Evolutionary conservation across 2,797 vertebrate species (phyloP).

Genomic region (Sarcoramphus papa): DNA sequence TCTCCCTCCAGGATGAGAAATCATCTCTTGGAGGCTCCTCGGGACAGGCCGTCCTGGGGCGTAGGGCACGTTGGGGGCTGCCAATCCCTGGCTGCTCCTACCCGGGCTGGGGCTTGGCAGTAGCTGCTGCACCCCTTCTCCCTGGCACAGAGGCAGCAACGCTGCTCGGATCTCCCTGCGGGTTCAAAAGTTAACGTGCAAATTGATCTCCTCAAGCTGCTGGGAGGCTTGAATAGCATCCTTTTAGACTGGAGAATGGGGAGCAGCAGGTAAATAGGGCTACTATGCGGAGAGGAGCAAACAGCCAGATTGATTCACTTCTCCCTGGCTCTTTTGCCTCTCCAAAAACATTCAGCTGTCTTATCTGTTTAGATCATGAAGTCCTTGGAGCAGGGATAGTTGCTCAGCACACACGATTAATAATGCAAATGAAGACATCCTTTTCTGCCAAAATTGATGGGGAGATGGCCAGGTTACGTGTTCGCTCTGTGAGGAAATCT

Average conservation of each 20-base stretch:
- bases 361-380: neutral
- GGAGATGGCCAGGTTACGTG: neutral
- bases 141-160: neutral
- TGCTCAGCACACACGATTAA: neutral
- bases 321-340: neutral
- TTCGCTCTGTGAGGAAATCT: neutral
- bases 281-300: neutral
- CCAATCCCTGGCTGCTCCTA: neutral
- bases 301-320: neutral
- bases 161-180: neutral
- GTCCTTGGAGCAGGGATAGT: neutral
- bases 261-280: neutral
- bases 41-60: neutral
- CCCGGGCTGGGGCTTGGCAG: neutral
- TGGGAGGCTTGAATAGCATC: neutral
- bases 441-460: neutral
- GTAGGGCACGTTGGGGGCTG: neutral
- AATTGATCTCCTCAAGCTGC: neutral
- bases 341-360: neutral
- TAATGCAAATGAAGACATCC: neutral
- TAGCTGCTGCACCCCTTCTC: neutral
- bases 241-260: neutral
- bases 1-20: neutral
- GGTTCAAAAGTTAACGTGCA: constrained; percentile 14
- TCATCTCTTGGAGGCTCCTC: neutral